A percentile compares a stretch with the other conserved stretches of the same genome.
phyloP scores from a whole-genome alignment of 2,888 invertebrate species.

The Monopis laevigella region DNA sequence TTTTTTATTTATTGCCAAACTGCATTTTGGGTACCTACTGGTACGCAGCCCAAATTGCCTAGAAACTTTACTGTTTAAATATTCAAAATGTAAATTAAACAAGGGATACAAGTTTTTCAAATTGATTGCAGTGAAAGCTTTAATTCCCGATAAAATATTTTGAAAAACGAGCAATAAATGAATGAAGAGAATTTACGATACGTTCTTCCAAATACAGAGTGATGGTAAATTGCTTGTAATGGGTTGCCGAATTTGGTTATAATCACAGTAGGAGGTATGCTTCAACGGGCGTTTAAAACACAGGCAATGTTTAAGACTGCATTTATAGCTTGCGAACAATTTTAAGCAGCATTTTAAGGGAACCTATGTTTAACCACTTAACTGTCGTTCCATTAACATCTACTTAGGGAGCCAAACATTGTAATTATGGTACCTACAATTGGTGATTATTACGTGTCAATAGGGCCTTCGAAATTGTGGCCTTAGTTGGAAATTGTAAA shows the following conservation, averaged over 20 bases:
- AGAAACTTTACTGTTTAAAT: no score
- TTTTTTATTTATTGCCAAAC: no score
- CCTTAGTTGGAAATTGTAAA: slow-evolving; percentile 30
- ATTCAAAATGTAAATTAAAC: no score
- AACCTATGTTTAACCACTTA: slow-evolving; percentile 9
- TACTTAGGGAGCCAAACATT: slow-evolving; percentile 30
- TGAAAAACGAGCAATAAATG: no score
- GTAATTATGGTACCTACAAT: slow-evolving; percentile 41
- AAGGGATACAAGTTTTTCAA: no score
- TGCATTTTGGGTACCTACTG: no score
- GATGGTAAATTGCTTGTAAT: no score
- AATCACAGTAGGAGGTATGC: not conserved
- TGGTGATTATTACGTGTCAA: slow-evolving; percentile 45
- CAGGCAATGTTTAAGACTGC: not conserved
- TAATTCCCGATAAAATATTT: no score
- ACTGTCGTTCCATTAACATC: slow-evolving; percentile 19
- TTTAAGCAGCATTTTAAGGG: not conserved
- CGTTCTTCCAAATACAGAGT: no score
- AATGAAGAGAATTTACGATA: no score
- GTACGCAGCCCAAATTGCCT: no score
- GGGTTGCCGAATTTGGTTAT: not conserved
- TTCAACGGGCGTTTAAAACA: not conserved
- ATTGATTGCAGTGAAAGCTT: no score
- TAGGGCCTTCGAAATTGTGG: slow-evolving; percentile 38
- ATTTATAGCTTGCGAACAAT: slow-evolving; percentile 1